phyloP scores from a whole-genome alignment of 2,113 vertebrate genomes.

The Bos javanicus region DNA sequence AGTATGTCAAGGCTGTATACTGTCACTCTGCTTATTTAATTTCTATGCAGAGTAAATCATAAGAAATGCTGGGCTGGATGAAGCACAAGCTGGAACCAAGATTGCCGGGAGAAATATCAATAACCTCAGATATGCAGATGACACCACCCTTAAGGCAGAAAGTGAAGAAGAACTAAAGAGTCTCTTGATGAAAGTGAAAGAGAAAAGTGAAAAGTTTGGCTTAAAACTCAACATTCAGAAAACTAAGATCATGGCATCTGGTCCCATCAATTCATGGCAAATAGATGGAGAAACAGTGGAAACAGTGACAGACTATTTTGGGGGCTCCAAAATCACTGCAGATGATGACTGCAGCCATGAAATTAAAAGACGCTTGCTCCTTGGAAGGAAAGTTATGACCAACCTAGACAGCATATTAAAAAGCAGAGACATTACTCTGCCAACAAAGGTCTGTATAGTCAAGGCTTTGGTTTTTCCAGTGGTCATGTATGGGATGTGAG shows the following conservation, averaged over 20 bases:
- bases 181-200: background rate
- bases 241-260: background rate
- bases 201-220: background rate
- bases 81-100: background rate
- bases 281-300: background rate
- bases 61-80: background rate
- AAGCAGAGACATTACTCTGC: background rate
- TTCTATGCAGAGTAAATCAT: background rate
- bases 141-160: background rate
- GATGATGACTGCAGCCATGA: background rate
- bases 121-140: background rate
- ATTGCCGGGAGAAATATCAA: background rate
- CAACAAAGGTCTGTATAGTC: background rate
- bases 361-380: background rate
- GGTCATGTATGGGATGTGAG: background rate
- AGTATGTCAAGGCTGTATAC: background rate
- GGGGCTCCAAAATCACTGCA: background rate
- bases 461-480: background rate
- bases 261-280: background rate
- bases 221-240: background rate
- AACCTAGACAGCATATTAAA: background rate
- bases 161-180: background rate
- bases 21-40: background rate
- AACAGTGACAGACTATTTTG: background rate
- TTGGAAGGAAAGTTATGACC: background rate